Evolutionary conservation across 2,113 vertebrate species (phyloP).

Genomic region (Malurus elegans): DNA sequence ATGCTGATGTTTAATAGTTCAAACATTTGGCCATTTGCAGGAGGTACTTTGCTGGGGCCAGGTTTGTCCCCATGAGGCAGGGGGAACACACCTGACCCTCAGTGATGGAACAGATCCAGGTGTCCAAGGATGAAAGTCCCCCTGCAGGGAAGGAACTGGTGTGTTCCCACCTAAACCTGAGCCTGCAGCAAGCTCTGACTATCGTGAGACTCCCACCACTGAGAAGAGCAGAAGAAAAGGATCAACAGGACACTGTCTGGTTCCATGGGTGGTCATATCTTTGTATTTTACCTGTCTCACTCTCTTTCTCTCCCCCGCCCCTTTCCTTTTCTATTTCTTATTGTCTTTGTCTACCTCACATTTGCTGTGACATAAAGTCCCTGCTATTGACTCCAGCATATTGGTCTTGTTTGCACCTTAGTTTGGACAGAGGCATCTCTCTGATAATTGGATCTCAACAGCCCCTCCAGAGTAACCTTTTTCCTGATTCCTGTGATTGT

Average conservation of each 20-base stretch:
- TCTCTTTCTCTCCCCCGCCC: neutral
- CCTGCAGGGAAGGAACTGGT: neutral
- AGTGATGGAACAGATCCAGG: neutral
- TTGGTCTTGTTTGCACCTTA: neutral
- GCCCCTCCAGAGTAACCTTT: neutral
- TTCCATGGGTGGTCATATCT: too few species aligned
- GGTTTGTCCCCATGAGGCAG: rapidly evolving
- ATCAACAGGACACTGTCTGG: neutral
- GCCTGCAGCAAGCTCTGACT: neutral
- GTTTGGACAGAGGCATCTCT: neutral
- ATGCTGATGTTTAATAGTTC: neutral
- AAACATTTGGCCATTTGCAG: neutral
- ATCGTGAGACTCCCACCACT: neutral
- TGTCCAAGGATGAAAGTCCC: too few species aligned
- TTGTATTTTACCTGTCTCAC: neutral
- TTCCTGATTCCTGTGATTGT: neutral
- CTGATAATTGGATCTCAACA: neutral
- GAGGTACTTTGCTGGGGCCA: neutral
- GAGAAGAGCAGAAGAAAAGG: neutral
- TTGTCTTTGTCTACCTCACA: neutral
- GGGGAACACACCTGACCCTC: neutral
- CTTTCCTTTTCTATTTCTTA: neutral
- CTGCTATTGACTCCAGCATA: too few species aligned
- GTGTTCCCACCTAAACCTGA: rapidly evolving
- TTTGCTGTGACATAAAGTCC: neutral